Evolutionary conservation across 2,888 invertebrate genomes (phyloP).

Genomic region (Drosophila neotestacea): DNA sequence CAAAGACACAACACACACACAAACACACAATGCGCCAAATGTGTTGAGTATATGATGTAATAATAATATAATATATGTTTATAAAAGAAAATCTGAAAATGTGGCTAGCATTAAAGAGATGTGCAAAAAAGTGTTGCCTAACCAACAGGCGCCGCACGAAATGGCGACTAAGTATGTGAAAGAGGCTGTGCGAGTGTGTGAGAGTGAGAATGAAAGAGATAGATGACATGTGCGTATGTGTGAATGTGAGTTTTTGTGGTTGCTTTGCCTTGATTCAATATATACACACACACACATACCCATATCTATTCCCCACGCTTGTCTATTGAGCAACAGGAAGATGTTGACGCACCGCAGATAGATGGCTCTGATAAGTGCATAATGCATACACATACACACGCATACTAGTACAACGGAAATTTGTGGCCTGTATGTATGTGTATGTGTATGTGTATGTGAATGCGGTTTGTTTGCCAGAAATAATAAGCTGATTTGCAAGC

Average conservation of each 20-base stretch:
- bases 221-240: background rate
- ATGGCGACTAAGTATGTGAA: constrained; percentile 41
- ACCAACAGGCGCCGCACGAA: constrained; percentile 46
- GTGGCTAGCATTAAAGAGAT: constrained; percentile 37
- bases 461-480: constrained; percentile 45
- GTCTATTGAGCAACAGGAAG: constrained; percentile 60
- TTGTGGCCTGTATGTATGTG: constrained; percentile 45
- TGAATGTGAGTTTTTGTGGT: constrained; percentile 21
- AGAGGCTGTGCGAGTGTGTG: constrained; percentile 4
- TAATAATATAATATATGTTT: constrained; percentile 35
- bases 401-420: constrained; percentile 54
- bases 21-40: constrained; percentile 44
- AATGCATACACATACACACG: constrained; percentile 53
- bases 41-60: constrained; percentile 62
- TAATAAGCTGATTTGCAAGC: constrained; percentile 58
- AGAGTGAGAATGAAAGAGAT: constrained; percentile 12
- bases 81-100: constrained; percentile 32
- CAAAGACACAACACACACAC: constrained; percentile 16
- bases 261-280: constrained; percentile 17
- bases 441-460: constrained; percentile 14
- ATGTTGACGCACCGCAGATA: constrained; percentile 69
- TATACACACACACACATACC: background rate
- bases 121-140: constrained; percentile 67
- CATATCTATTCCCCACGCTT: constrained; percentile 7
- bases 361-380: constrained; percentile 75